These are phyloP conservation scores for Paraplagusia blochii DNA, from an alignment of 2,113 vertebrate genomes.

Conservation along the genomic window DNA sequence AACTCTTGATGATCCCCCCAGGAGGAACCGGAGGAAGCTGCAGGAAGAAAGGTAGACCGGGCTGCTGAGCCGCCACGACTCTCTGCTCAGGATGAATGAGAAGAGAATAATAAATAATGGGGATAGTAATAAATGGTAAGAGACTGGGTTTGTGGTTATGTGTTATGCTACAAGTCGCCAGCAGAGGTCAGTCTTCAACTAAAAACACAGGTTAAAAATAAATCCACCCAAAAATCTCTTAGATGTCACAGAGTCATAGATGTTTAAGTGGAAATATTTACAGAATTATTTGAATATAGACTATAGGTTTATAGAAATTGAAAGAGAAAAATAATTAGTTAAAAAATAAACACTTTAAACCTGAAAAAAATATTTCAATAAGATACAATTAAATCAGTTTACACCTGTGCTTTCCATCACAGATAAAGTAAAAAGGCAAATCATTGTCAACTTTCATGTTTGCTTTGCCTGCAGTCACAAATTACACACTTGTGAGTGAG, in stretches of 20 bases:
- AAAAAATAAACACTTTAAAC: conserved; percentile 6
- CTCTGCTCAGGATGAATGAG: conserved; percentile 6
- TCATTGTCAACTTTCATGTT: conserved; percentile 68
- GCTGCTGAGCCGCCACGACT: not conserved
- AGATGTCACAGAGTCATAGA: too few relatives aligned
- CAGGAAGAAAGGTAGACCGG: conserved; percentile 2
- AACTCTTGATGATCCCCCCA: conserved; percentile 12
- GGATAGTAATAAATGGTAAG: not conserved
- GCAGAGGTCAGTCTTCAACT: conserved; percentile 45
- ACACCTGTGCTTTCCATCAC: conserved; percentile 23
- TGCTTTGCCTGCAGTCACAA: conserved; percentile 52
- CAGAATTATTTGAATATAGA: too few relatives aligned
- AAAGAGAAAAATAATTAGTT: not conserved
- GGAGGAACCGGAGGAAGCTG: conserved; percentile 26
- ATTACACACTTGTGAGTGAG: conserved; percentile 67
- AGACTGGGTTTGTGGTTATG: not conserved
- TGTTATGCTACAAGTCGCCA: conserved; percentile 17
- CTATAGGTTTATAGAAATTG: too few relatives aligned
- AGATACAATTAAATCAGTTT: conserved; percentile 20
- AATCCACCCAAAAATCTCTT: too few relatives aligned
- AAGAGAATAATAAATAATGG: too few relatives aligned
- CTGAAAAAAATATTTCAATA: conserved; percentile 13
- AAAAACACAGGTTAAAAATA: too few relatives aligned
- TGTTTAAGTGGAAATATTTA: too few relatives aligned
- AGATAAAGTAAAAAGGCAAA: conserved; percentile 60